Conservation (phyloP, 2,888 invertebrate species). For the Heliconius charithonia region DNA sequence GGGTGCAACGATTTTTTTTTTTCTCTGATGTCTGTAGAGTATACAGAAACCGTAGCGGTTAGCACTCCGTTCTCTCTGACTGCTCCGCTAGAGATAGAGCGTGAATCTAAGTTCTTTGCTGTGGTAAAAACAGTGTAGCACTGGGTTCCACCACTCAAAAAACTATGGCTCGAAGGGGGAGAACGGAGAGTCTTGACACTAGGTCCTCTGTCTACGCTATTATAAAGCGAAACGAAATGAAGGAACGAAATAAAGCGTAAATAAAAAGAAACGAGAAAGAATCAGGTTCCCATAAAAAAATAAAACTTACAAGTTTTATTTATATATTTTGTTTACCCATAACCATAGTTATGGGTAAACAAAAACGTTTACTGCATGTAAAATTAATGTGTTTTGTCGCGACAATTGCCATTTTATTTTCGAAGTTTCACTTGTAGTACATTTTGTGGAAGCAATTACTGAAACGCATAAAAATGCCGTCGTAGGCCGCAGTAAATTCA, state of each 20-base stretch:
- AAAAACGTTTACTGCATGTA: conserved; percentile 32
- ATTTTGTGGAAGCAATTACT: conserved; percentile 46
- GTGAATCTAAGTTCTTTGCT: too few relatives aligned
- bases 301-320: neutral
- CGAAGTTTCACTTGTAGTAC: conserved; percentile 40
- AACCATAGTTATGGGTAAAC: conserved; percentile 31
- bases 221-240: too few relatives aligned
- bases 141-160: neutral
- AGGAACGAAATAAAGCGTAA: neutral
- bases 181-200: neutral
- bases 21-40: too few relatives aligned
- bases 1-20: too few relatives aligned
- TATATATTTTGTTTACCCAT: too few relatives aligned
- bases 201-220: neutral
- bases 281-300: neutral
- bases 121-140: too few relatives aligned
- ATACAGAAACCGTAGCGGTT: too few relatives aligned
- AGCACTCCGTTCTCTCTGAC: too few relatives aligned
- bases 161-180: neutral
- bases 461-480: conserved; percentile 38
- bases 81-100: too few relatives aligned
- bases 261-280: neutral
- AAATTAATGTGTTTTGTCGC: conserved; percentile 36
- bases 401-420: conserved; percentile 39
- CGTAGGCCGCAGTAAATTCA: conserved; percentile 39